phyloP scores from a whole-genome alignment of 1,140 invertebrate genomes.

The Chelonus insularis region DNA sequence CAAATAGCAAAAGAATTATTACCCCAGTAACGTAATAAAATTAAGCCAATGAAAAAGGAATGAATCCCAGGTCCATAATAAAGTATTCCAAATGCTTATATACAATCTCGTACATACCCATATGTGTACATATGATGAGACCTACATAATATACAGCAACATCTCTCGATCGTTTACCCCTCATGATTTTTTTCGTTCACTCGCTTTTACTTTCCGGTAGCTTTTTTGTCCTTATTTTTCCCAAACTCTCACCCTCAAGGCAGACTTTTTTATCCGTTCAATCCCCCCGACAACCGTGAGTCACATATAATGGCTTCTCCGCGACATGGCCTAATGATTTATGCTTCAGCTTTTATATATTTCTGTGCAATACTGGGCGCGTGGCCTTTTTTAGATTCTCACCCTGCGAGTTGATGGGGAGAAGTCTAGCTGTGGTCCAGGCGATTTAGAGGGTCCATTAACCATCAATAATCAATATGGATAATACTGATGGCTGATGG shows the following conservation, averaged over 20 bases:
- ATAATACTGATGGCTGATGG: too few relatives aligned
- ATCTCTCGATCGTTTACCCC: neutral
- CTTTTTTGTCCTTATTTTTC: slow-evolving; percentile 1
- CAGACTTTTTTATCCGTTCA: slow-evolving; percentile 34
- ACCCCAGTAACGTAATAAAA: too few relatives aligned
- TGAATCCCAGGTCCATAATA: too few relatives aligned
- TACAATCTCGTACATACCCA: too few relatives aligned
- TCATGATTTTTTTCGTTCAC: neutral
- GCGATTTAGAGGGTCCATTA: slow-evolving; percentile 13
- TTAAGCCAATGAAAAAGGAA: too few relatives aligned
- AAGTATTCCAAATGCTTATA: too few relatives aligned
- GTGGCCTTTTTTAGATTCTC: slow-evolving; percentile 46
- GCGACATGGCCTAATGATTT: slow-evolving; percentile 51
- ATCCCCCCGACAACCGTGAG: slow-evolving; percentile 23
- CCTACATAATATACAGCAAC: too few relatives aligned
- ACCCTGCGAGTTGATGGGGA: slow-evolving; percentile 38
- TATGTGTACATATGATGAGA: too few relatives aligned
- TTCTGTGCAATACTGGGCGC: slow-evolving; percentile 48
- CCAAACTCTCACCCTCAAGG: slow-evolving; percentile 21
- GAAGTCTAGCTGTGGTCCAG: slow-evolving; percentile 5
- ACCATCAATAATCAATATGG: neutral
- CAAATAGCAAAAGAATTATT: too few relatives aligned
- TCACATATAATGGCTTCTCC: slow-evolving; percentile 33
- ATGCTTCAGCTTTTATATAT: slow-evolving; percentile 56
- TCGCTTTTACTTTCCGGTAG: neutral